phyloP scores from a whole-genome alignment of 2,797 vertebrate genomes.

The Chiloscyllium punctatum region DNA sequence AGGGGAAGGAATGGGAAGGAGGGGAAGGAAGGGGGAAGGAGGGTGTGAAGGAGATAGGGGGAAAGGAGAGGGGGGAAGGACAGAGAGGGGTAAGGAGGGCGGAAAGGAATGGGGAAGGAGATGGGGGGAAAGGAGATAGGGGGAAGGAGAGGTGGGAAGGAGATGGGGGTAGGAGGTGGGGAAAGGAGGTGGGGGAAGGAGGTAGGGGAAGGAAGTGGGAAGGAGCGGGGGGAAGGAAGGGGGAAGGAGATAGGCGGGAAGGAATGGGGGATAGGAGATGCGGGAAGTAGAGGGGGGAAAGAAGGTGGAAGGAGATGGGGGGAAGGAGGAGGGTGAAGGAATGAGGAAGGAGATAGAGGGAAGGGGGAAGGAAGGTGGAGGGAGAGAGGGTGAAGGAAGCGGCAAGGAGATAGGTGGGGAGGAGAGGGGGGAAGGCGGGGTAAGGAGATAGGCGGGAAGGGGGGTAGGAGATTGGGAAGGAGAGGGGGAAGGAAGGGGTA shows the following conservation, averaged over 20 bases:
- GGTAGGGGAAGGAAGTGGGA: not conserved
- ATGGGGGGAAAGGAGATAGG: too few relatives aligned
- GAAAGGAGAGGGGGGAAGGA: slow-evolving; percentile 45
- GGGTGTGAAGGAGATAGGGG: slow-evolving; percentile 52
- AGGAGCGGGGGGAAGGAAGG: not conserved
- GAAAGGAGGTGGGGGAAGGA: too few relatives aligned
- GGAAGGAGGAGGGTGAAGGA: slow-evolving; percentile 43
- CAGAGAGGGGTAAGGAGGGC: not conserved
- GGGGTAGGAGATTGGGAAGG: slow-evolving; percentile 43
- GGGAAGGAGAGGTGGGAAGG: too few relatives aligned
- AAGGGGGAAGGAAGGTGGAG: too few relatives aligned
- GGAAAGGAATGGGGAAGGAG: slow-evolving; percentile 2
- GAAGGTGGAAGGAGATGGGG: slow-evolving; percentile 34
- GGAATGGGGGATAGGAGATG: not conserved
- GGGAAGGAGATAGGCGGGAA: not conserved
- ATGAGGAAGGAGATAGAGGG: not conserved
- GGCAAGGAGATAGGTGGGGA: too few relatives aligned
- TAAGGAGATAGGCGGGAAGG: slow-evolving; percentile 34
- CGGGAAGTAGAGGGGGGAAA: slow-evolving; percentile 45
- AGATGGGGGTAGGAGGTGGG: too few relatives aligned
- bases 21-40: slow-evolving; percentile 32
- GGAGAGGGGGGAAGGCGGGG: slow-evolving; percentile 10
- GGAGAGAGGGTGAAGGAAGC: too few relatives aligned
- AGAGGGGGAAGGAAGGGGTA: too few relatives aligned
- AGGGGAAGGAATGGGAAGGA: not conserved